Evolutionary conservation across 2,888 invertebrate genomes (phyloP).

Genomic region (Congeria kusceri): DNA sequence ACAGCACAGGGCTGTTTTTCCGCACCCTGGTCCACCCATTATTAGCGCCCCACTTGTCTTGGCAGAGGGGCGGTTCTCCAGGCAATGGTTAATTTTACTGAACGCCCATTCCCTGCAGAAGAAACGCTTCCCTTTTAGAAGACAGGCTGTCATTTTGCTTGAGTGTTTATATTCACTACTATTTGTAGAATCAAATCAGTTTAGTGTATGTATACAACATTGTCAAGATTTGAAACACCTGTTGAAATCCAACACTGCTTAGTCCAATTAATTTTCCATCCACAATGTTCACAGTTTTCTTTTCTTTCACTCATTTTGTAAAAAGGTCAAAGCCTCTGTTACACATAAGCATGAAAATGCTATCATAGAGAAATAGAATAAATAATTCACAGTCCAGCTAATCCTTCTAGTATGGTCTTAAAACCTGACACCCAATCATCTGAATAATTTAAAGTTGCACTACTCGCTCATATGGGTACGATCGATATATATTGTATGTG

Average conservation of each 20-base stretch:
- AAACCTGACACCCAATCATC: background rate
- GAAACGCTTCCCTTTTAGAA: constrained; percentile 87
- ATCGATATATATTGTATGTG: background rate
- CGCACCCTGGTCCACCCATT: constrained; percentile 96
- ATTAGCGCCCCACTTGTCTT: constrained; percentile 95
- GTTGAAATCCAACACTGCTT: background rate
- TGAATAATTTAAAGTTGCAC: background rate
- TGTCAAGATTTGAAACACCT: background rate
- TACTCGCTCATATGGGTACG: background rate
- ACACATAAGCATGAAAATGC: background rate
- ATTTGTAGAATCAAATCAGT: no score
- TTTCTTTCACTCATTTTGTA: background rate
- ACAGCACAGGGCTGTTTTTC: constrained; percentile 90
- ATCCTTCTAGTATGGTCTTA: background rate
- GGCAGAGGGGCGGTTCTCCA: constrained; percentile 92
- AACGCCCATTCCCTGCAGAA: constrained; percentile 98
- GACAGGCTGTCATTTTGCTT: constrained; percentile 79
- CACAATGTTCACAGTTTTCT: no score
- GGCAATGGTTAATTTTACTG: constrained; percentile 95
- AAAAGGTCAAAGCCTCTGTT: background rate
- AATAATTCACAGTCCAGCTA: constrained; percentile 1
- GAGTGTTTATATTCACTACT: background rate
- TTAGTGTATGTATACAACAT: background rate
- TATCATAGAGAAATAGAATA: background rate
- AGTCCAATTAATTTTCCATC: background rate